phyloP scores from a whole-genome alignment of 2,113 vertebrate species.

The Otis tarda region DNA sequence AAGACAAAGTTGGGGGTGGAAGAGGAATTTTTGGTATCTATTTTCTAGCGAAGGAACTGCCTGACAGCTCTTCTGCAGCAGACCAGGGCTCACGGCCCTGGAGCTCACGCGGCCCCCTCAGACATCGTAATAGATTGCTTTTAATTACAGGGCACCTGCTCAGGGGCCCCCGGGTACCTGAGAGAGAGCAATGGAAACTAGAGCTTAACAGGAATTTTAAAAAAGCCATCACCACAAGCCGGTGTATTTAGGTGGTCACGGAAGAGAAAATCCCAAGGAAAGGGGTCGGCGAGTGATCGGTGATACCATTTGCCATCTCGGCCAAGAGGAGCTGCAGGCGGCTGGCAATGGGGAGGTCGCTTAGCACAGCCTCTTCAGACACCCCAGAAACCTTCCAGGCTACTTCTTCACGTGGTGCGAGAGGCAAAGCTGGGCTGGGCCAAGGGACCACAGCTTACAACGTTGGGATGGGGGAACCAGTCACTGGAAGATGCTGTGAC shows the following conservation, averaged over 20 bases:
- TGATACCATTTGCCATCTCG: rapidly evolving
- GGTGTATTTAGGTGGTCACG: background rate
- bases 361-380: background rate
- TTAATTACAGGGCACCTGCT: constrained; percentile 28
- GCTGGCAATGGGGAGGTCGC: background rate
- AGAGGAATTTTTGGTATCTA: constrained; percentile 47
- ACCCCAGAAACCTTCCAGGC: too few relatives aligned
- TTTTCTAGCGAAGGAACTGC: constrained; percentile 38
- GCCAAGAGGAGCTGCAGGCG: background rate
- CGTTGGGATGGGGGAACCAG: background rate
- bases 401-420: too few relatives aligned
- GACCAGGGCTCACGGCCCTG: background rate
- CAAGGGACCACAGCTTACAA: background rate
- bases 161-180: background rate
- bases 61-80: constrained; percentile 31
- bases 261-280: background rate
- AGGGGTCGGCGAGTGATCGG: background rate
- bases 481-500: background rate
- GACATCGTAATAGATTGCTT: background rate
- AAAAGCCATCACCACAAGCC: background rate
- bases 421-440: too few relatives aligned
- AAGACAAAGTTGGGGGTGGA: constrained; percentile 44
- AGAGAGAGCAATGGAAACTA: background rate
- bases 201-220: background rate
- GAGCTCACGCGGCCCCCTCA: background rate